Evolutionary conservation across 2,113 vertebrate species (phyloP), one percentile per base, ranked within the genome.

Genomic region (Rhynchopsitta pachyrhyncha): DNA sequence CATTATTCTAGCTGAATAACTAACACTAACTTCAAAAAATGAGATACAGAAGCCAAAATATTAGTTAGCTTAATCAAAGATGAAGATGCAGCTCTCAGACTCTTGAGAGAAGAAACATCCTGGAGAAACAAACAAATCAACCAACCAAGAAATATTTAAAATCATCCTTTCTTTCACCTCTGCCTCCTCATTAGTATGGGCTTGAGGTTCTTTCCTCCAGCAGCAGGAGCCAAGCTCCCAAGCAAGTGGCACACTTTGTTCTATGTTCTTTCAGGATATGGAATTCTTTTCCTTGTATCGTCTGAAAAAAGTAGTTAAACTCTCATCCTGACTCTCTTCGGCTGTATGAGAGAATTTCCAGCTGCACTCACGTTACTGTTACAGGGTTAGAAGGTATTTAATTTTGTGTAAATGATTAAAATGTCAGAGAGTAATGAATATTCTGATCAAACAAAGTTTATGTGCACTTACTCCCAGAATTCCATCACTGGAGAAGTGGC

Each of bases 401-500:
- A 62, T 35, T 11, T 22, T 0, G 2, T 31, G 10, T 25, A 75
- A 52, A 42, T 8, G 8, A 66, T 46, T 35, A 66, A 88, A 83
- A 57, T 62, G 41, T 1, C 18, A 23, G 42, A 46, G 91, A 27
- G 41, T 19, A 81, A 53, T 0, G 0, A 94, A 82, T 2, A 71
- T 3, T 49, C 33, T n/a, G 67, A 86, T 41, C 57, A 92, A 89
- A 95, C 3, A 7, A 82, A 74, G 28, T 39, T 88, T 74, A 63
- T 28, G 31, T 83, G 92, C 98, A 99, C 99, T 99, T 98, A 99
- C 99, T 99, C 99, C 99, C 99, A 99, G 95, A 99, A 99, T 96
- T 99, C 99, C 96, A 99, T 99, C 94, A 99, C 99, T 20, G 99
- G 99, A 92, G 99, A 99, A 49, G 99, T 99, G 82, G 99, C 98